Base-by-base conservation (phyloP, 2,113 vertebrate genomes). In the Uria lomvia region DNA sequence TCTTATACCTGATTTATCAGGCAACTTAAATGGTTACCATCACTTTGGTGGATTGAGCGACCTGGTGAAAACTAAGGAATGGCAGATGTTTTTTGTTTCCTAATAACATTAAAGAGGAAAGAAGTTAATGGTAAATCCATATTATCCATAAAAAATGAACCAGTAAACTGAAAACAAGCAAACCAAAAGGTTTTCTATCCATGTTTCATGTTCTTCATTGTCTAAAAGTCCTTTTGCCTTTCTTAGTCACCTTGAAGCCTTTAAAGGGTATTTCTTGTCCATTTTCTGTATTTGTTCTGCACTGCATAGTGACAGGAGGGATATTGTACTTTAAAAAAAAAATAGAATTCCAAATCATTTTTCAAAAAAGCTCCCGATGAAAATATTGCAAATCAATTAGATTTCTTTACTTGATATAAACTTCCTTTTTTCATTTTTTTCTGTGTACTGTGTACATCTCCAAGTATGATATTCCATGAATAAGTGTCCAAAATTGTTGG, bases 61-160 rank as follows among this genome's bases (percentile, higher is more conserved):
- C 14, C 32, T 66, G 8, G 5, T 74, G 32, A 73, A 94, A 92
- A 18, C 5, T 26, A 62, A 80, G 15, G 21, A 83, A 53, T 5
- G 22, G 12, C 6, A 73, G 19, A 32, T 13, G 7, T 19, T 65
- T 5, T 58, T 81, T 83, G 2, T 43, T 71, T 70, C 15, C 26
- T 50, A 63, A 30, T 15, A 60, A 15, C 2, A 19, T n/a, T 34
- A 19, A 43, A 5, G 23, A 53, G 4, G 29, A 60, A 77, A 81
- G 3, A 56, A 2, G 0, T 22, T 74, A 74, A 43, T n/a, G 8
- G 5, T n/a, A 49, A 45, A 70, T 20, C 8, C 7, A 26, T 5
- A 4, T 45, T 53, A 88, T 15, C 15, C 23, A 23, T 23, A 56
- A 73, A 88, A 92, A 49, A 1, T 12, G 20, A 55, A 38, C 2